phyloP scores from a whole-genome alignment of 2,797 vertebrate genomes.

The Chaunax sp. region DNA sequence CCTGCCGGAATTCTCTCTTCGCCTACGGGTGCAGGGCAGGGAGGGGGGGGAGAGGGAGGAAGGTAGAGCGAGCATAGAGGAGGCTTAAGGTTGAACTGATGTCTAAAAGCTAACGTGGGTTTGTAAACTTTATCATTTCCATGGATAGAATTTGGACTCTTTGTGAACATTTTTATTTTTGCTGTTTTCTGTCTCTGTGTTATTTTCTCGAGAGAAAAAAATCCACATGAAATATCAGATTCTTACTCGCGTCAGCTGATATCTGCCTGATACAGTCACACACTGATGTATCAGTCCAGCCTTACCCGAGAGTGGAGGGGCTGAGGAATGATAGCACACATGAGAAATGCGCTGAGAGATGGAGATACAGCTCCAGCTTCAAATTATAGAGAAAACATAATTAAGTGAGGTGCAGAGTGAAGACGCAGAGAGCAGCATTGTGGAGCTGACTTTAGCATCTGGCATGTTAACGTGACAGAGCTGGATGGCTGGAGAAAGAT shows the following conservation, averaged over 20 bases:
- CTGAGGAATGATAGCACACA: constrained; percentile 33
- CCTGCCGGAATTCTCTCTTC: constrained; percentile 81
- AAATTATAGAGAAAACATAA: constrained; percentile 51
- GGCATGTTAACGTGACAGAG: constrained; percentile 15
- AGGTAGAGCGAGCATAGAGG: constrained; percentile 39
- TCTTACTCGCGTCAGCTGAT: neutral
- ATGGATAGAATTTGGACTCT: neutral
- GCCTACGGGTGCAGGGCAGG: constrained; percentile 69
- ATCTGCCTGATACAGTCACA: neutral
- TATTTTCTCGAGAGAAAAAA: neutral
- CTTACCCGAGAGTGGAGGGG: neutral
- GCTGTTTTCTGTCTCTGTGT: no score
- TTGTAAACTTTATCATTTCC: neutral
- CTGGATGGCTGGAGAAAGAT: no score
- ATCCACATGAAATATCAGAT: neutral
- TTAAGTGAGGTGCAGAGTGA: constrained; percentile 73
- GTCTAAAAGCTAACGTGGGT: constrained; percentile 23
- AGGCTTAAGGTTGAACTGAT: constrained; percentile 29
- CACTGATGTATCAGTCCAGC: constrained; percentile 4
- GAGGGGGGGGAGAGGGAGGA: neutral
- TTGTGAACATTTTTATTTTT: neutral
- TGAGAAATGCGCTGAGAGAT: constrained; percentile 45
- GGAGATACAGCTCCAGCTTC: constrained; percentile 21
- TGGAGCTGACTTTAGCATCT: constrained; percentile 39
- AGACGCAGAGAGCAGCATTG: constrained; percentile 27